These are phyloP conservation scores for Aotus griseimembra DNA, from an alignment of 2,797 vertebrate species.

Conservation along the genomic window DNA sequence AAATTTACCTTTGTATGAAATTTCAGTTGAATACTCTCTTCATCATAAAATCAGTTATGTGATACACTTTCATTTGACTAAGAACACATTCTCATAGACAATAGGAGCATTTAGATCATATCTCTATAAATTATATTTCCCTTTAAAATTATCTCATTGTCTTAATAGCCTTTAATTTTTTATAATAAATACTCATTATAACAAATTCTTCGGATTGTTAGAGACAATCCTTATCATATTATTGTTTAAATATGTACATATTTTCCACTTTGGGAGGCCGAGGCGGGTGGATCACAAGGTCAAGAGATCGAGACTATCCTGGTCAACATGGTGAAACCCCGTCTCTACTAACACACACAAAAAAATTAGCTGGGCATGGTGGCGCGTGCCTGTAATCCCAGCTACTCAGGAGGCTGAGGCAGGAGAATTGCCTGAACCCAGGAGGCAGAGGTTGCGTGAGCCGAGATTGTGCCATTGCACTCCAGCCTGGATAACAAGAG, in stretches of 20 bases:
- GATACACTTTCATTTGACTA: constrained; percentile 25
- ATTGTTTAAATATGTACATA: background rate
- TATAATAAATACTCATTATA: constrained; percentile 4
- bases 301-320: no score
- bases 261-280: background rate
- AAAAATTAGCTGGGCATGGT: no score
- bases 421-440: no score
- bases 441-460: no score
- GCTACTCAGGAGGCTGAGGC: no score
- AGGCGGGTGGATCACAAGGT: no score
- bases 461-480: no score
- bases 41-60: background rate
- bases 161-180: constrained; percentile 42
- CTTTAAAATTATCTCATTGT: constrained; percentile 45
- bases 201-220: constrained; percentile 27
- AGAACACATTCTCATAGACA: constrained; percentile 18
- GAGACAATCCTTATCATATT: background rate
- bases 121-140: background rate
- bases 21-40: constrained; percentile 31
- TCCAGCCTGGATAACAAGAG: no score
- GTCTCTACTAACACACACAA: no score
- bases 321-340: no score
- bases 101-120: constrained; percentile 25
- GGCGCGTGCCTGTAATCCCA: no score
- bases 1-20: constrained; percentile 48